Percentiles rank a stretch among this genome's conserved stretches.
Evolutionary conservation across 1,140 invertebrate species (phyloP).

Genomic region (Vanessa tameamea): DNA sequence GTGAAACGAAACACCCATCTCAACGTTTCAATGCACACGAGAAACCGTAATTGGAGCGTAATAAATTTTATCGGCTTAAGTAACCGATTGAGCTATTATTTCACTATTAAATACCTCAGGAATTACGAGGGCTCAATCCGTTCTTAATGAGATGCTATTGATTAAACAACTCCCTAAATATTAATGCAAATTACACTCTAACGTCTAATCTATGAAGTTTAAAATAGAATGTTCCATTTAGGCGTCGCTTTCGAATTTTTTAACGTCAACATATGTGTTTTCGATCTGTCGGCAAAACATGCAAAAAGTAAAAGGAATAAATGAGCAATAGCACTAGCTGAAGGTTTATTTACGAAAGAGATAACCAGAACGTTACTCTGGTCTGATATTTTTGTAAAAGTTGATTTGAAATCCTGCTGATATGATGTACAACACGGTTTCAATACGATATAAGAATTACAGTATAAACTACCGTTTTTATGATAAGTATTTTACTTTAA

Average conservation of each 20-base stretch:
- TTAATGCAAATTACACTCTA: constrained; percentile 2
- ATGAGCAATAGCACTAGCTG: constrained; percentile 2
- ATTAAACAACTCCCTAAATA: not conserved
- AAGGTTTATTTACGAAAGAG: constrained; percentile 17
- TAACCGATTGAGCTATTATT: constrained; percentile 43
- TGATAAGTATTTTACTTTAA: too few species aligned
- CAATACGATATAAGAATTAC: not conserved
- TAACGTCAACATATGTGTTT: constrained; percentile 9
- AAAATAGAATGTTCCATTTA: not conserved
- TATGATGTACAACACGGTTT: not conserved
- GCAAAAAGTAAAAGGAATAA: constrained; percentile 18
- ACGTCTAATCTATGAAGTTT: not conserved
- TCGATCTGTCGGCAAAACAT: constrained; percentile 17
- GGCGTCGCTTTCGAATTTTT: not conserved
- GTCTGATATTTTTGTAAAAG: not conserved
- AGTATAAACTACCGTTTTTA: too few species aligned
- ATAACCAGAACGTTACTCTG: not conserved
- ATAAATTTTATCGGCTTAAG: constrained; percentile 47
- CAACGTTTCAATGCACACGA: constrained; percentile 45
- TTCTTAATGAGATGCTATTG: constrained; percentile 24
- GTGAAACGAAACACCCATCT: constrained; percentile 45
- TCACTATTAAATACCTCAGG: constrained; percentile 28
- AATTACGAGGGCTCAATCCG: constrained; percentile 23
- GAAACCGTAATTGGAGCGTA: constrained; percentile 45
- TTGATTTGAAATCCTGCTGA: not conserved